phyloP scores from a whole-genome alignment of 2,888 invertebrate genomes.

The Cryptus viduatorius region DNA sequence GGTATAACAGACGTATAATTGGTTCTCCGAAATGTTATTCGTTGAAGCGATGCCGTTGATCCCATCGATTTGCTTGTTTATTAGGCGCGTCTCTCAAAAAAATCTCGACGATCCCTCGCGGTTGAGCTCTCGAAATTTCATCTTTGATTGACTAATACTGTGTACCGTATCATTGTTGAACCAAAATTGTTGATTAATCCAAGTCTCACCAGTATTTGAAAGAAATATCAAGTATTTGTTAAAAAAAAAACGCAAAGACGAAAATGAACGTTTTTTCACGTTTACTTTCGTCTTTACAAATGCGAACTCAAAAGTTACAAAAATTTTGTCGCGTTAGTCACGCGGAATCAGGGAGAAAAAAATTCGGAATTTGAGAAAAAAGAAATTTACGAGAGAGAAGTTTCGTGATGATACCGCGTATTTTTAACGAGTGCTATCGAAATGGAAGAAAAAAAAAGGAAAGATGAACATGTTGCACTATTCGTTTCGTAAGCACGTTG shows the following conservation, averaged over 20 bases:
- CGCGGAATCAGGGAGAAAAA: conserved; percentile 27
- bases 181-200: conserved; percentile 43
- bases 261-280: not conserved
- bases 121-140: conserved; percentile 6
- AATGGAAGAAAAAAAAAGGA: not conserved
- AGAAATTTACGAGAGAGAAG: not conserved
- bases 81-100: not conserved
- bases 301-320: not conserved
- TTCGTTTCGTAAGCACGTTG: conserved; percentile 29
- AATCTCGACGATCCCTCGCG: not conserved
- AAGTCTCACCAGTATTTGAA: conserved; percentile 57
- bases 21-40: not conserved
- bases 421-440: conserved; percentile 50
- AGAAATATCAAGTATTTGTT: conserved; percentile 40
- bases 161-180: conserved; percentile 54
- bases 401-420: conserved; percentile 39
- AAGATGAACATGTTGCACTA: conserved; percentile 12
- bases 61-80: not conserved
- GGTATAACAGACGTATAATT: not conserved
- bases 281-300: not conserved
- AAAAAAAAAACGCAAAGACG: not conserved
- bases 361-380: conserved; percentile 21
- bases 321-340: conserved; percentile 44
- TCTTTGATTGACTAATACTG: conserved; percentile 30
- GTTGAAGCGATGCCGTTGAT: conserved; percentile 1